These are phyloP conservation scores for Bunonema sp. DNA, from an alignment of 2,888 invertebrate species.

Conservation along the genomic window DNA sequence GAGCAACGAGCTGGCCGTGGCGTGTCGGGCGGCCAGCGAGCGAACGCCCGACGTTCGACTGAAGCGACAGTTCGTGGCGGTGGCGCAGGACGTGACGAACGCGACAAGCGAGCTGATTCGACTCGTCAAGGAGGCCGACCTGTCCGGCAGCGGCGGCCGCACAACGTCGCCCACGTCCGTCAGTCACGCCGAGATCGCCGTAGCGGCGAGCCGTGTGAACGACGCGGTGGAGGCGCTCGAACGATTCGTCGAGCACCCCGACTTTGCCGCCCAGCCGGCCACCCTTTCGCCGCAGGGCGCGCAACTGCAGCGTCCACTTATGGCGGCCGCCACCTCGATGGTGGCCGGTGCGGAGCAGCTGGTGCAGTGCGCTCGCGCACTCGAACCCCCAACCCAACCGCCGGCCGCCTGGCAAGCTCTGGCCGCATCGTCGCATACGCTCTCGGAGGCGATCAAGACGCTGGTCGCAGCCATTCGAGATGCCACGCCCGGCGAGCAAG, in stretches of 20 bases:
- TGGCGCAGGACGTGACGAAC: slow-evolving; percentile 89
- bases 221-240: slow-evolving; percentile 80
- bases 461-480: slow-evolving; percentile 72
- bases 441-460: slow-evolving; percentile 86
- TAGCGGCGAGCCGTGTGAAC: slow-evolving; percentile 67
- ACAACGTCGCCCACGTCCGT: no score
- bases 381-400: no score
- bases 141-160: slow-evolving; percentile 55
- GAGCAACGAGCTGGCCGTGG: slow-evolving; percentile 82
- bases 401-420: slow-evolving; percentile 89
- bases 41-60: slow-evolving; percentile 69
- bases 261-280: slow-evolving; percentile 80
- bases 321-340: no score
- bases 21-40: slow-evolving; percentile 78
- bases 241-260: slow-evolving; percentile 78
- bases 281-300: slow-evolving; percentile 65
- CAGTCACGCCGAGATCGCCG: slow-evolving; percentile 39
- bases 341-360: no score
- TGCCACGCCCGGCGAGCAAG: slow-evolving; percentile 81
- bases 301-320: no score
- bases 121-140: slow-evolving; percentile 72
- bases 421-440: no score
- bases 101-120: slow-evolving; percentile 82
- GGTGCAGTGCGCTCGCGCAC: no score
- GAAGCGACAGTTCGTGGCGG: slow-evolving; percentile 87